Evolutionary conservation across 2,888 invertebrate species (phyloP).

Genomic region (Falcaria lacertinaria): DNA sequence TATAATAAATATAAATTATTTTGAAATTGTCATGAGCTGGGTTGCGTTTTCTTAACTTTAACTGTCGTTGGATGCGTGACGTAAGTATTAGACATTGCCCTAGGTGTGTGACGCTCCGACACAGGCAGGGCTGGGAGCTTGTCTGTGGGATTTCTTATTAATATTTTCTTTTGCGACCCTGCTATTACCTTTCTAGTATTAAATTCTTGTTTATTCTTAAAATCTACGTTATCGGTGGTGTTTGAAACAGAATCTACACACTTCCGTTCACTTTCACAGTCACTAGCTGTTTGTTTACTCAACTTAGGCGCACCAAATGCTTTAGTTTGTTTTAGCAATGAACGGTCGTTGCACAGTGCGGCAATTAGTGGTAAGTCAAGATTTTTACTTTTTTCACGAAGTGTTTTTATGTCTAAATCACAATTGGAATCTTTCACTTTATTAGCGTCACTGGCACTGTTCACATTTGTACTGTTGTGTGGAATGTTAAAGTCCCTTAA

Average conservation of each 20-base stretch:
- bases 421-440: conserved; percentile 68
- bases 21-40: conserved; percentile 61
- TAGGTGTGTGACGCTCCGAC: conserved; percentile 73
- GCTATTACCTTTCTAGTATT: conserved; percentile 84
- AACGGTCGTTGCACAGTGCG: conserved; percentile 95
- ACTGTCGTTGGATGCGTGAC: conserved; percentile 76
- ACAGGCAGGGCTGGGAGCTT: conserved; percentile 84
- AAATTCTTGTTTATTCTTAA: conserved; percentile 66
- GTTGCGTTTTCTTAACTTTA: conserved; percentile 66
- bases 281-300: conserved; percentile 58
- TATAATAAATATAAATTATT: conserved; percentile 25
- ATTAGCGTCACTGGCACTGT: conserved; percentile 48
- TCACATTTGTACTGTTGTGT: conserved; percentile 32
- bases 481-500: conserved; percentile 49
- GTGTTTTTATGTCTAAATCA: conserved; percentile 87
- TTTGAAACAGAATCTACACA: conserved; percentile 63
- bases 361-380: conserved; percentile 95
- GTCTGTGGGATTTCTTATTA: conserved; percentile 86
- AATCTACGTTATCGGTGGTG: conserved; percentile 69
- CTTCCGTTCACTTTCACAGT: conserved; percentile 69
- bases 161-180: conserved; percentile 76
- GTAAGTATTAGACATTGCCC: conserved; percentile 85
- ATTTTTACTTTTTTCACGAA: conserved; percentile 93
- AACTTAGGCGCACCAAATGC: conserved; percentile 89
- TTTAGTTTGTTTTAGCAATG: conserved; percentile 92